Base-by-base conservation (phyloP, 2,888 invertebrate species). In the Epinotia demarniana region DNA sequence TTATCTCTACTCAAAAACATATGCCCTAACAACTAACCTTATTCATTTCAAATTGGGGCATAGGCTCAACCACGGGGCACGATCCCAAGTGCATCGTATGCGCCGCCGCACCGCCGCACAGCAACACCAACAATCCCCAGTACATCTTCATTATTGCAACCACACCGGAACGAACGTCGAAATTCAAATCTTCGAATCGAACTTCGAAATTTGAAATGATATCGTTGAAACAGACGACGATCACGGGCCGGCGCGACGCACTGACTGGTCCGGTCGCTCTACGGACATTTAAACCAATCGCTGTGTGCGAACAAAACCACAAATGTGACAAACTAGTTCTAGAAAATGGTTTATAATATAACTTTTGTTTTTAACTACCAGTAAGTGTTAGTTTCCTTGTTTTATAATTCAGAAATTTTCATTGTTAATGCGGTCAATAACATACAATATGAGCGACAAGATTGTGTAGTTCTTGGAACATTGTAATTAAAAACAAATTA, bases 71-170 rank as follows among this genome's bases (percentile, higher is more conserved):
- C 11, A 95, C 85, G 0, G 97, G 97, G 83, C 97, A 97, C 16
- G 92, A 92, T 18, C 97, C 97, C 79, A 97, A 90, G 82, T 97
- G 97, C 86, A 97, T 97, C 0, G 96, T 95, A 84, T 97, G 97
- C 6, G 94, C 92, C 8, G 86, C 76, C 0, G 83, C 92, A 67
- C 89, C 86, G 18, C 89, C 90, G 76, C 88, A 85, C 49, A 90
- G 49, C 61, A 81, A 33, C 18, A 80, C 58, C 9, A 81, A 62
- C 8, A 75, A 62, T 67, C 69, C 72, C 58, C 72, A 71, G 62
- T 64, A 55, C 79, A 78, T 78, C 58, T 71, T 74, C 62, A 63
- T 69, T 23, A 12, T 57, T 9, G 9, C 8, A 13, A 63, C 4
- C 23, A 64, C 33, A 55, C 39, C 13, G 67, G n/a, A n/a, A 49